Base-by-base conservation (phyloP, 2,797 vertebrate species). In the Crenichthys baileyi region DNA sequence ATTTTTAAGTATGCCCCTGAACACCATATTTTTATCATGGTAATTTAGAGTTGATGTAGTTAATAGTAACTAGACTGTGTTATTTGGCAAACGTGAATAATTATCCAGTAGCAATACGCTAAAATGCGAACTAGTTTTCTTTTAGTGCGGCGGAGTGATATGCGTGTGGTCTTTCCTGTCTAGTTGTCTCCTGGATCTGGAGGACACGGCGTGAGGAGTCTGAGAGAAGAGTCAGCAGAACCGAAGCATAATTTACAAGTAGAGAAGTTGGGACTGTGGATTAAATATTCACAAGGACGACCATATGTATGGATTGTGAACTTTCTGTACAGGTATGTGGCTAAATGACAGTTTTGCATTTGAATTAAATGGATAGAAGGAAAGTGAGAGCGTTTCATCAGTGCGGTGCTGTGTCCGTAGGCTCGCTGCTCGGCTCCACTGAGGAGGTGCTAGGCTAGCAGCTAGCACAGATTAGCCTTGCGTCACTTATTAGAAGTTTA, bases 61-160 rank as follows among this genome's bases (percentile, higher is more conserved):
- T n/a, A 22, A 2, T 31, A 31, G 0, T 6, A 46, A n/a, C 9
- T 1, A 0, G 2, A 0, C 12, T 1, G 1, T 22, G 5, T 39
- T 77, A 55, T 8, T 9, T 11, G 3, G 2, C 1, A 0, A 6
- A 56, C 11, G 53, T 11, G 29, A 7, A 5, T 55, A 75, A 41
- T 12, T 2, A 0, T 18, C 1, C 2, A 9, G 1, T 0, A 70
- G 9, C 22, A 9, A 1, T 72, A 68, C 73, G 7, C 72, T 20
- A 77, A 79, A 75, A 46, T 16, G 55, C 18, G 92, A 31, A 89
- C 92, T 91, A 87, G 56, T 91, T 93, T 88, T 29, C 61, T 63
- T 39, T 65, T 22, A 20, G 82, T 26, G 20, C n/a, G 11, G 95
- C 95, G 96, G 95, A 96, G 91, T 77, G 93, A 96, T 96, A 92